phyloP scores from a whole-genome alignment of 2,113 vertebrate genomes.

The Narcine bancroftii region DNA sequence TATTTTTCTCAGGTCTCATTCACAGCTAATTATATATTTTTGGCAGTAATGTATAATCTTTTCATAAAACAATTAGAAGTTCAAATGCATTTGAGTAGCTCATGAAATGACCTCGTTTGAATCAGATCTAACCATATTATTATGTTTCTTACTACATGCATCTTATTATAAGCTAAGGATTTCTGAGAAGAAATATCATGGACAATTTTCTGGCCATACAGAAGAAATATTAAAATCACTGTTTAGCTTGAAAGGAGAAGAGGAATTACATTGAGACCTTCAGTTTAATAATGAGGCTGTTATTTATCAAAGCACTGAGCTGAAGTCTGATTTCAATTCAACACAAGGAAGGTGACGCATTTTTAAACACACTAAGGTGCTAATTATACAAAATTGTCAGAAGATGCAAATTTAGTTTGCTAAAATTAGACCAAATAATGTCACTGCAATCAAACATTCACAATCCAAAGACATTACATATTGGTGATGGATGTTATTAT shows the following conservation, averaged over 20 bases:
- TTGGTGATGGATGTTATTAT: neutral
- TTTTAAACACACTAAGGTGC: conserved; percentile 14
- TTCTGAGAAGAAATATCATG: conserved; percentile 10
- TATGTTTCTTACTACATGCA: neutral
- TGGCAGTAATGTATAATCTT: conserved; percentile 22
- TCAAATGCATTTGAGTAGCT: conserved; percentile 14
- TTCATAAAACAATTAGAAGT: conserved; percentile 26
- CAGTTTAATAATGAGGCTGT: neutral
- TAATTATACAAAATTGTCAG: conserved; percentile 31
- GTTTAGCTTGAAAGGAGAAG: conserved; percentile 25
- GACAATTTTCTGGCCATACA: conserved; percentile 23
- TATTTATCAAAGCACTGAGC: conserved; percentile 27
- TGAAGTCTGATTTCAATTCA: conserved; percentile 21
- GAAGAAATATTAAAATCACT: conserved; percentile 34
- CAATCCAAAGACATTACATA: neutral
- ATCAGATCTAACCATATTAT: conserved; percentile 24
- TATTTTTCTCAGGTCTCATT: neutral
- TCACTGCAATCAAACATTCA: neutral
- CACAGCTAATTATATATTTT: conserved; percentile 17
- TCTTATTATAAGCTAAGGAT: conserved; percentile 3
- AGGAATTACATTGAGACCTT: conserved; percentile 22
- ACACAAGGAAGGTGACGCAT: neutral
- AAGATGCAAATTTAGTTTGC: conserved; percentile 27
- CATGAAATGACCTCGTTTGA: neutral
- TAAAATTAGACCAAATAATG: conserved; percentile 34